Base-by-base conservation (phyloP, 2,888 invertebrate species). In the Eupithecia pulchellata region DNA sequence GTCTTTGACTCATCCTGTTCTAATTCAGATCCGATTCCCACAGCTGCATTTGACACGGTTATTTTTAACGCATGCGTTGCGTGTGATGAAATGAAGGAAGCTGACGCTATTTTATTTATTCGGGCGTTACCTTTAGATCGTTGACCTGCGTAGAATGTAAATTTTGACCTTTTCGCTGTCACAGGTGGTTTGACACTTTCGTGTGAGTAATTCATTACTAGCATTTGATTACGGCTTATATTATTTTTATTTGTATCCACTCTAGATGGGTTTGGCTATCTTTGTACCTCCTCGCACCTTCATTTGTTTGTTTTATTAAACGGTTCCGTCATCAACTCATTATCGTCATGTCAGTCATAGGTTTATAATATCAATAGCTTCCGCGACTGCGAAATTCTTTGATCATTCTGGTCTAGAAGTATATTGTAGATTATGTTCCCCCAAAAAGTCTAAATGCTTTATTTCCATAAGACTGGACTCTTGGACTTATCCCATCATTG, bases 51-150 rank as follows among this genome's bases (percentile, higher is more conserved):
- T 60, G 64, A 60, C 60, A 61, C 60, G 13, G 68, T 68, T 79
- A 79, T 75, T 77, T 76, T 76, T 75, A 75, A 62, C 57, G 39
- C 29, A 47, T 47, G n/a, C 64, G 74, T 68, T 72, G 73, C 72
- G 73, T 66, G 75, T 78, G 77, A 78, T 76, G 80, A 77, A 80
- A 81, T 75, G 42, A 67, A 79, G 79, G 78, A 81, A 78, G 80
- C 78, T 77, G 80, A 77, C 78, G 69, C 72, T 63, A 75, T 75
- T 77, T 66, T 74, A 74, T 77, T 77, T 77, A 77, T 77, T 74
- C 67, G 25, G 67, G 60, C 62, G 29, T 36, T 63, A 62, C 61
- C 62, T 62, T 62, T 66, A 36, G 55, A 58, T 57, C 57, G 29
- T 57, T 39, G 62, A 63, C 62, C 62, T 63, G 17, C 27, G 57